phyloP scores from a whole-genome alignment of 2,113 vertebrate genomes.

The Cardinalis cardinalis region DNA sequence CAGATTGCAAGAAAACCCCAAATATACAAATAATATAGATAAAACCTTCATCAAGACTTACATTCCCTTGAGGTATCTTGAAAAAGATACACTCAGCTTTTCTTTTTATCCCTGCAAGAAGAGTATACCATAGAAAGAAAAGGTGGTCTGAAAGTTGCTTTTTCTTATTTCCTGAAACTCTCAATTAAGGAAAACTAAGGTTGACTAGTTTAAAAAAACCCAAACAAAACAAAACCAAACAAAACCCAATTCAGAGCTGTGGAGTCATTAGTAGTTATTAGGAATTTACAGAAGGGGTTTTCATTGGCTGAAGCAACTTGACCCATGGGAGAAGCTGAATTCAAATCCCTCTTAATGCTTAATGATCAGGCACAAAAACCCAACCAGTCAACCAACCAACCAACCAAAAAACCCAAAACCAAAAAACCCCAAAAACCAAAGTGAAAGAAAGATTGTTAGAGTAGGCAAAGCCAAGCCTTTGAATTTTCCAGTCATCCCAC shows the following conservation, averaged over 20 bases:
- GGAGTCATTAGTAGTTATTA: neutral
- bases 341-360: neutral
- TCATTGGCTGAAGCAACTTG: neutral
- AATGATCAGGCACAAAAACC: neutral
- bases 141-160: neutral
- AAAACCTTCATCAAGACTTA: neutral
- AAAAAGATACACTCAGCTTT: neutral
- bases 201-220: neutral
- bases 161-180: neutral
- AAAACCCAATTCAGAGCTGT: rapidly evolving
- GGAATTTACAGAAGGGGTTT: neutral
- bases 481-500: neutral
- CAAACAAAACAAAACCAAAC: neutral
- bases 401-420: neutral
- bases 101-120: neutral
- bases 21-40: neutral
- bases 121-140: neutral
- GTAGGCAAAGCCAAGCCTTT: neutral
- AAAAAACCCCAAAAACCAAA: neutral
- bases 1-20: neutral
- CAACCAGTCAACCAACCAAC: neutral
- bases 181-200: neutral
- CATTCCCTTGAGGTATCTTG: neutral
- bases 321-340: neutral
- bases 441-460: neutral